A percentile compares a stretch with the other conserved stretches of the same genome.
Conservation (phyloP, 2,113 vertebrate species). For the Chamaetylas fuelleborni region DNA sequence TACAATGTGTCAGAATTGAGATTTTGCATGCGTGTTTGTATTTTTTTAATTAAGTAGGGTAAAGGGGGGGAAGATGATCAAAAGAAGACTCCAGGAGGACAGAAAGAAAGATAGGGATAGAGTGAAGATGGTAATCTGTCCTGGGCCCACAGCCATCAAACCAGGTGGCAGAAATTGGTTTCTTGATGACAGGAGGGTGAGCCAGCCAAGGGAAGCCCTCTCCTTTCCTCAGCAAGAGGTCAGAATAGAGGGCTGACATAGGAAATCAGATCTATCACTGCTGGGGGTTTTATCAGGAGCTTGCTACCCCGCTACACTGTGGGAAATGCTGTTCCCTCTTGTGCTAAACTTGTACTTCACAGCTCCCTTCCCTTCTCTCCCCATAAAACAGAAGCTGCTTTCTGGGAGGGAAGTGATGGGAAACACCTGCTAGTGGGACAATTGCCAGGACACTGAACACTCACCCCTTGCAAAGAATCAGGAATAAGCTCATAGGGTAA, state of each 20-base stretch:
- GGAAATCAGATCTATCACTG: neutral
- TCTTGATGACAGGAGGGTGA: conserved; percentile 28
- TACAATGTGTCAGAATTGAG: neutral
- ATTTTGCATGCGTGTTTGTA: neutral
- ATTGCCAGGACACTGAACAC: neutral
- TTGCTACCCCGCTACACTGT: neutral
- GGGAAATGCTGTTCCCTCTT: conserved; percentile 2
- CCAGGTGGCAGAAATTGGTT: conserved; percentile 27
- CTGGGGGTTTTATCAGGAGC: conserved; percentile 1
- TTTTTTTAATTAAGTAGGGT: conserved; percentile 7
- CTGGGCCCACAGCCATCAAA: conserved; percentile 46
- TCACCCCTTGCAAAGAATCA: neutral
- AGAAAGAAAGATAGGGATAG: neutral
- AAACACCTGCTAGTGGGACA: neutral
- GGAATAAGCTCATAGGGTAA: neutral
- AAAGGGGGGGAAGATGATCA: neutral
- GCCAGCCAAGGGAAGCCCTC: conserved; percentile 27
- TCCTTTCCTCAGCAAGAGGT: conserved; percentile 20
- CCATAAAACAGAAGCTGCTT: neutral
- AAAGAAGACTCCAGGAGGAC: neutral
- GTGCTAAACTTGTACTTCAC: neutral
- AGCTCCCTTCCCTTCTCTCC: neutral
- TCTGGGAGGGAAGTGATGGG: neutral
- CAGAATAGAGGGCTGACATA: conserved; percentile 9
- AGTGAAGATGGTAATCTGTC: conserved; percentile 9